Evolutionary conservation across 2,113 vertebrate species (phyloP).

Genomic region (Penelope pileata): DNA sequence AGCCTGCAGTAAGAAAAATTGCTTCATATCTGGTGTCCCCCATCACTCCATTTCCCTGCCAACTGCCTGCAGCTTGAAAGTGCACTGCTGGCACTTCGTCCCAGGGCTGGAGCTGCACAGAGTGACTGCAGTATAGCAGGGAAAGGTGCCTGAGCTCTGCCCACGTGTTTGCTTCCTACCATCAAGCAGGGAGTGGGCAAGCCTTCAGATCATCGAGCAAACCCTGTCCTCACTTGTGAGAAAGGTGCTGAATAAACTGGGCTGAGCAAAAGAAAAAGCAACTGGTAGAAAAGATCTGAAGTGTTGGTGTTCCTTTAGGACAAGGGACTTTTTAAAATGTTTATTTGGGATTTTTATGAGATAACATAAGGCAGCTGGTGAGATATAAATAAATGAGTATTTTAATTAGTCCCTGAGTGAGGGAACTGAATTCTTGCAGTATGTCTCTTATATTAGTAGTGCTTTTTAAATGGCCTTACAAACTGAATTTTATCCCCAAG

Average conservation of each 20-base stretch:
- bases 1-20: not conserved
- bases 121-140: not conserved
- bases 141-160: not conserved
- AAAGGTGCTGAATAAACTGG: not conserved
- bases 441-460: not conserved
- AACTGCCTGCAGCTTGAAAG: not conserved
- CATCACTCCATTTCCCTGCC: not conserved
- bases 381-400: not conserved
- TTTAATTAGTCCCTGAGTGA: not conserved
- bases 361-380: not conserved
- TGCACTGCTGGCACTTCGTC: accelerated
- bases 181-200: not conserved
- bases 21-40: not conserved
- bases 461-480: not conserved
- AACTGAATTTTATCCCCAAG: not conserved
- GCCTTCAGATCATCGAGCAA: not conserved
- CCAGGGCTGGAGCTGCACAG: not conserved
- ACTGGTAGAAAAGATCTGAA: not conserved
- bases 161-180: not conserved
- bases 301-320: not conserved
- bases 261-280: not conserved
- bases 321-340: not conserved
- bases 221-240: not conserved
- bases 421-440: not conserved
- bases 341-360: not conserved